Conservation (phyloP, 2,888 invertebrate species). For the Hermodice carunculata region DNA sequence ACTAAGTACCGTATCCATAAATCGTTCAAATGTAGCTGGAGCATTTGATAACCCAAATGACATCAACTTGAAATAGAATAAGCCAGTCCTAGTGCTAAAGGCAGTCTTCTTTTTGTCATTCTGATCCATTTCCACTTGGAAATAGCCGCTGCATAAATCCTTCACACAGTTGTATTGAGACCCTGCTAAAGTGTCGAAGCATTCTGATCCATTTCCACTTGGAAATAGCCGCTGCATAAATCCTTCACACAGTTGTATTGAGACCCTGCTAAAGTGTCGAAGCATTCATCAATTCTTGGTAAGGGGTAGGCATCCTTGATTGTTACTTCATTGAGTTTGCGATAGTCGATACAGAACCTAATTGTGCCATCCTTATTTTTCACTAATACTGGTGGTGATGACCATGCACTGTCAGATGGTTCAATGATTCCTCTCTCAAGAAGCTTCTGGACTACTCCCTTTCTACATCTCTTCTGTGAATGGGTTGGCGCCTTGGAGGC, state of each 20-base stretch:
- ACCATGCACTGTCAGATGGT: neutral
- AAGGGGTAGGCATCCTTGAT: conserved; percentile 35
- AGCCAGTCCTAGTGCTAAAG: conserved; percentile 34
- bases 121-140: conserved; percentile 41
- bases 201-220: conserved; percentile 34
- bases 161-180: no score
- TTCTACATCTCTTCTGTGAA: neutral
- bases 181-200: conserved; percentile 40
- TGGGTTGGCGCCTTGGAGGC: neutral
- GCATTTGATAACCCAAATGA: conserved; percentile 41
- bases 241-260: no score
- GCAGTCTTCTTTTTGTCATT: conserved; percentile 41
- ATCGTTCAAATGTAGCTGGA: conserved; percentile 40
- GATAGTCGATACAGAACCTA: conserved; percentile 36
- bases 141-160: conserved; percentile 42
- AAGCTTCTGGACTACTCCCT: neutral
- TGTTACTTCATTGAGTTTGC: conserved; percentile 32
- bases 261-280: conserved; percentile 41
- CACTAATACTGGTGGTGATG: conserved; percentile 19
- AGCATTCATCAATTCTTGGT: conserved; percentile 25
- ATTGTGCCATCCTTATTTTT: conserved; percentile 26
- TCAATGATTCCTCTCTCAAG: neutral
- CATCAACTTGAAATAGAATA: conserved; percentile 37
- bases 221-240: conserved; percentile 43
- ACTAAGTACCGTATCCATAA: conserved; percentile 38